Base-by-base conservation (phyloP, 2,888 invertebrate species). In the Campaea margaritaria region DNA sequence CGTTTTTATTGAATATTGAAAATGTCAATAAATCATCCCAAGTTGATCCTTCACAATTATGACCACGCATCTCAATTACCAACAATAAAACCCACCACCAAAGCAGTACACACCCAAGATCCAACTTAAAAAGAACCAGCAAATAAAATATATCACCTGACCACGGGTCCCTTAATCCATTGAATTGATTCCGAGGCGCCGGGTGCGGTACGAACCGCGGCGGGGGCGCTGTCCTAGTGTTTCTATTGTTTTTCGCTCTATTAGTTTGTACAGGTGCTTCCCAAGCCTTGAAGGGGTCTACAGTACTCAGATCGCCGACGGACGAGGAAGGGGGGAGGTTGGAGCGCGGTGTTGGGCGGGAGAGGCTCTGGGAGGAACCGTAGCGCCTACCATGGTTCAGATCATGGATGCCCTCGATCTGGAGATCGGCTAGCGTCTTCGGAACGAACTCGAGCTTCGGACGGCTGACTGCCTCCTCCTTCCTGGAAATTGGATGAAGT, bases 401-500 rank as follows among this genome's bases (percentile, higher is more conserved):
- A 89, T 96, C 96, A 80, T 94, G 93, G 79, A 95, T 84, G 79
- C 94, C 94, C 85, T 97, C 97, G 89, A 97, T 96, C 90, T 96
- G 95, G 69, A 98, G 94, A 91, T 98, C 98, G 65, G 96, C 94
- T 78, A 98, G 93, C 62, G 97, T 96, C 94, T 98, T 98, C 78
- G 98, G 98, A 78, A 96, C 95, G 89, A 98, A 98, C 91, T 98
- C 97, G 89, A 95, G 82, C 93, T 97, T 97, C 72, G 98, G 98
- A 91, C 97, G 96, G 92, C 94, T 95, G 73, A 96, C 96, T 62
- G 98, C 97, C 87, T 98, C 98, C 78, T 97, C 96, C 91, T 96
- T 97, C 93, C 97, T 97, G 83, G 38, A 66, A 68, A 13, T 12
- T 21, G 13, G 14, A 8, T 14, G 45, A 27, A 28, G 10, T 3